Evolutionary conservation across 2,888 invertebrate species (phyloP).

Genomic region (Aelia acuminata): DNA sequence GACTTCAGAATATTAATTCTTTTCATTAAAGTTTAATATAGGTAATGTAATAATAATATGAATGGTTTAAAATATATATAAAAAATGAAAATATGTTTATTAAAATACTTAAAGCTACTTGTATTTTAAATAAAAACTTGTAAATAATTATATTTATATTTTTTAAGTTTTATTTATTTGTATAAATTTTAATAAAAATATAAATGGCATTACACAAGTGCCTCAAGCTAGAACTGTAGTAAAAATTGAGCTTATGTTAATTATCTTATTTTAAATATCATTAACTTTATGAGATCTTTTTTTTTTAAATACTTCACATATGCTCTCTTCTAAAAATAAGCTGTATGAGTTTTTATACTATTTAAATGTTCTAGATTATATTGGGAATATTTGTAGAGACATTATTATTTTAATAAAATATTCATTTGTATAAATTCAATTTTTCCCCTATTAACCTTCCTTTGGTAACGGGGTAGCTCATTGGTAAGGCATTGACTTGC

Average conservation of each 20-base stretch:
- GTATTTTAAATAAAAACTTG: background rate
- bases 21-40: background rate
- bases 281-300: background rate
- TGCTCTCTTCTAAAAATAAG: background rate
- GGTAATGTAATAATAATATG: background rate
- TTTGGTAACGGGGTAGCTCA: too few relatives aligned
- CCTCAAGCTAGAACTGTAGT: conserved; percentile 11
- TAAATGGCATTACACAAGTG: conserved; percentile 39
- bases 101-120: background rate
- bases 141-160: conserved; percentile 1
- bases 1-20: background rate
- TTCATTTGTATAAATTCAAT: background rate
- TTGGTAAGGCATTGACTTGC: too few relatives aligned
- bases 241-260: conserved; percentile 10
- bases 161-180: conserved; percentile 18
- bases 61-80: background rate
- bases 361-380: background rate
- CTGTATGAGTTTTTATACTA: background rate
- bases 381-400: background rate
- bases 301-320: background rate
- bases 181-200: background rate
- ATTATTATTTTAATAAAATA: conserved; percentile 8
- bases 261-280: background rate
- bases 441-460: background rate
- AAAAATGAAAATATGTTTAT: background rate